Conservation (phyloP, 2,113 vertebrate species). For the Cebidichthys violaceus region DNA sequence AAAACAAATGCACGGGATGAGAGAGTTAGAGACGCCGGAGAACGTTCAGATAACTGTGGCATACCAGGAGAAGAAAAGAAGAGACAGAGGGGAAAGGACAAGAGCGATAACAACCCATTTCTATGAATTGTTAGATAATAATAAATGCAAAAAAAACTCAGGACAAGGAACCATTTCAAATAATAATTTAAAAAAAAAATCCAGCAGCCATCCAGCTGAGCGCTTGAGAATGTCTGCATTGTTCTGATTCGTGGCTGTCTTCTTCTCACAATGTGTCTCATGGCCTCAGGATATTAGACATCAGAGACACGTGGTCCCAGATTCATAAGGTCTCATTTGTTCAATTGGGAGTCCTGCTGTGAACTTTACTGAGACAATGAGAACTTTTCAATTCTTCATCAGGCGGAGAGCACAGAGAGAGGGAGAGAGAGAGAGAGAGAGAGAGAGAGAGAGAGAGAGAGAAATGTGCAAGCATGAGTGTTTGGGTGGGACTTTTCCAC, state of each 20-base stretch:
- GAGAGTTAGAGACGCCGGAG: neutral
- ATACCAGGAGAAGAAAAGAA: neutral
- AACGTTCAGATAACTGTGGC: neutral
- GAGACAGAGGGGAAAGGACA: neutral
- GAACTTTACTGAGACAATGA: constrained; percentile 67
- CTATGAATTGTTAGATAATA: neutral
- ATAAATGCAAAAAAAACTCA: neutral
- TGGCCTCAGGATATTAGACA: constrained; percentile 62
- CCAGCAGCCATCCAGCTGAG: constrained; percentile 53
- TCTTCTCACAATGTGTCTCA: constrained; percentile 67
- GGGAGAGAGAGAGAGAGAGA: too few relatives aligned
- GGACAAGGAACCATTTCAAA: neutral
- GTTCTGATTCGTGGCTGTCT: constrained; percentile 48
- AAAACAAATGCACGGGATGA: neutral
- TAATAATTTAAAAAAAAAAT: neutral
- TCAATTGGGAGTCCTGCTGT: constrained; percentile 57
- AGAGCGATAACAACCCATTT: neutral
- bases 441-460: neutral
- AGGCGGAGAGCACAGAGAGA: neutral
- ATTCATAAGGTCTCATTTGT: constrained; percentile 74
- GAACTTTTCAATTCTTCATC: constrained; percentile 60
- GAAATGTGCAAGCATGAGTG: constrained; percentile 8
- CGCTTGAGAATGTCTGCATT: constrained; percentile 67
- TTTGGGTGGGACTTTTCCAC: constrained; percentile 1
- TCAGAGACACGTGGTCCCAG: constrained; percentile 65